Conservation (phyloP, 2,888 invertebrate genomes). For the Xestoiulus laeticollis region DNA sequence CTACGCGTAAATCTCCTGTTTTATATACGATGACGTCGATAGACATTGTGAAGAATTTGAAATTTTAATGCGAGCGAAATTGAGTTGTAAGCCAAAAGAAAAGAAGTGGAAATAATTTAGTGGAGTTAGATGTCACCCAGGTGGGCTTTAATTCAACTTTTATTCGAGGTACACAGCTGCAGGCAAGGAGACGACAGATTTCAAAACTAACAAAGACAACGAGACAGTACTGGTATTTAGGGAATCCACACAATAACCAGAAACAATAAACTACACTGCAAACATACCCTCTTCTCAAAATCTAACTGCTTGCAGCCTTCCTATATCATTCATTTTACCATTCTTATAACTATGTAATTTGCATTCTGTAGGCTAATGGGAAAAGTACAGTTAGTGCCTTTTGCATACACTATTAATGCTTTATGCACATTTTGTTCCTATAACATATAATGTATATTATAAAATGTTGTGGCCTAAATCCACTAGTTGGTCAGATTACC, state of each 20-base stretch:
- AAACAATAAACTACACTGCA: too few relatives aligned
- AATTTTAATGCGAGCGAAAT: constrained; percentile 24
- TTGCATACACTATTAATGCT: too few relatives aligned
- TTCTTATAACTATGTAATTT: too few relatives aligned
- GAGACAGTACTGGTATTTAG: neutral
- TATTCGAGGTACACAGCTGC: neutral
- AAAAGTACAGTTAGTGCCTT: too few relatives aligned
- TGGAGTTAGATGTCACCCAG: constrained; percentile 25
- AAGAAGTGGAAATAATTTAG: constrained; percentile 37
- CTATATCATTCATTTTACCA: too few relatives aligned
- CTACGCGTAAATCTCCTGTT: neutral
- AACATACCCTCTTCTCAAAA: too few relatives aligned
- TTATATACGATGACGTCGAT: constrained; percentile 21
- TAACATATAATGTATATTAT: too few relatives aligned
- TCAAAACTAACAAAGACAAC: neutral
- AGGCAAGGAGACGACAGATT: neutral
- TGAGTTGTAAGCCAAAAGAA: constrained; percentile 18
- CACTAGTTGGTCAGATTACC: too few relatives aligned
- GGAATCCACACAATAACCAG: neutral
- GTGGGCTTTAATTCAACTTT: constrained; percentile 31
- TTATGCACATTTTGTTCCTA: too few relatives aligned
- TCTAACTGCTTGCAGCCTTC: too few relatives aligned
- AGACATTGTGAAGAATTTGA: constrained; percentile 21
- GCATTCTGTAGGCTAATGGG: too few relatives aligned
- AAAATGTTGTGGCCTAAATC: too few relatives aligned